phyloP scores from a whole-genome alignment of 2,113 vertebrate genomes.

The Platichthys stellatus region DNA sequence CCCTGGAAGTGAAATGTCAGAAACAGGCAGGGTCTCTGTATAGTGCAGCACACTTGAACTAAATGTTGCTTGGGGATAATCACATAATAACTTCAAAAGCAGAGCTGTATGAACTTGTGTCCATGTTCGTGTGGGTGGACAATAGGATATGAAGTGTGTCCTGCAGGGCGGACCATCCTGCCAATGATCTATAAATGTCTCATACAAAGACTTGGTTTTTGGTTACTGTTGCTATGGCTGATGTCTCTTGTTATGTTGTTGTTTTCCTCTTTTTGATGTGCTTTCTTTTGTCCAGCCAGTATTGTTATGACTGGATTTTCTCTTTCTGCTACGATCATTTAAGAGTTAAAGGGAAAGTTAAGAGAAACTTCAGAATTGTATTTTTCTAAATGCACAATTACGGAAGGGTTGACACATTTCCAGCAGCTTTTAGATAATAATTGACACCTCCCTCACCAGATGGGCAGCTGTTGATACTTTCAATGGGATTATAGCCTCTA shows the following conservation, averaged over 20 bases:
- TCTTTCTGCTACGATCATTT: neutral
- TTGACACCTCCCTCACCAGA: constrained; percentile 1
- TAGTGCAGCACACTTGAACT: constrained; percentile 12
- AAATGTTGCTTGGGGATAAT: constrained; percentile 17
- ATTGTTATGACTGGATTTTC: constrained; percentile 24
- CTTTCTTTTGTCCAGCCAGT: neutral
- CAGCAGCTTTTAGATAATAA: constrained; percentile 1
- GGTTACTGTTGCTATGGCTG: constrained; percentile 41
- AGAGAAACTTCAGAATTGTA: neutral
- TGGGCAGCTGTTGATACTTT: neutral
- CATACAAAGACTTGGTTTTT: constrained; percentile 30
- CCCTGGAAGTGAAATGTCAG: constrained; percentile 43
- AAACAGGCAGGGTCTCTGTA: constrained; percentile 10
- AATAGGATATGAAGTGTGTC: neutral
- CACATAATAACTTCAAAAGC: constrained; percentile 30
- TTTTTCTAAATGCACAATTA: neutral
- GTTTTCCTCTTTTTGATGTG: constrained; percentile 51
- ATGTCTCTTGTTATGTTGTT: constrained; percentile 42
- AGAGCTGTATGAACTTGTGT: neutral
- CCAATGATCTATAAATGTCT: constrained; percentile 22
- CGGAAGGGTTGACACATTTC: constrained; percentile 1
- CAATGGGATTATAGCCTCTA: neutral
- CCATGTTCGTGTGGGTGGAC: neutral
- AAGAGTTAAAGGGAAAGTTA: neutral
- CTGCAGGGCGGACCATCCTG: neutral